Conservation (phyloP, 1,140 invertebrate species). For the Mycetomoellerius zeteki region DNA sequence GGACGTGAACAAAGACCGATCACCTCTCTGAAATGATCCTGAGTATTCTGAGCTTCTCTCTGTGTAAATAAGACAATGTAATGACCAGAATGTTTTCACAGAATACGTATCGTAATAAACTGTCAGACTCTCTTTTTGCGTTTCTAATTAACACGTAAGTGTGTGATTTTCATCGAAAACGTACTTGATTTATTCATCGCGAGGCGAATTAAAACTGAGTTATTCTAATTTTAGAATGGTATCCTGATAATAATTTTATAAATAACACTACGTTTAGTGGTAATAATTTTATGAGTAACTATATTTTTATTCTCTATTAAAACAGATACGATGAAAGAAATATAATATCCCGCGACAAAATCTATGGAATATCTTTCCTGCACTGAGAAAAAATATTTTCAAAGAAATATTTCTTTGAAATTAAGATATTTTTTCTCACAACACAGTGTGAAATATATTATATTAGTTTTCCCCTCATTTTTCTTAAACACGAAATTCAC, state of each 20-base stretch:
- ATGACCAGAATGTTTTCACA: slow-evolving; percentile 44
- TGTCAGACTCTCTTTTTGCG: slow-evolving; percentile 57
- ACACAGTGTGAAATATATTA: slow-evolving; percentile 9
- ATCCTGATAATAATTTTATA: too few species aligned
- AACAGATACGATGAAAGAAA: not conserved
- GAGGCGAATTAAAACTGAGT: not conserved
- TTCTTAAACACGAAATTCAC: slow-evolving; percentile 47
- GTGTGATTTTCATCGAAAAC: not conserved
- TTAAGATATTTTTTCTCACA: too few species aligned
- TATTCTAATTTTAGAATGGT: not conserved
- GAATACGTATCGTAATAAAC: slow-evolving; percentile 50
- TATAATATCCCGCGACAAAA: not conserved
- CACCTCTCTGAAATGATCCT: slow-evolving; percentile 56
- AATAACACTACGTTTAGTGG: too few species aligned
- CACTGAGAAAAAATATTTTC: too few species aligned
- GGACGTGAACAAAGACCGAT: slow-evolving; percentile 74
- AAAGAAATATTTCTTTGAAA: too few species aligned
- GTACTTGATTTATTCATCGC: not conserved
- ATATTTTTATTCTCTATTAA: not conserved
- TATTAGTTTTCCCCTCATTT: not conserved
- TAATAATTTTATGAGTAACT: not conserved
- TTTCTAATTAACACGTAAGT: slow-evolving; percentile 73
- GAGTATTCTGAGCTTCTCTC: slow-evolving; percentile 65
- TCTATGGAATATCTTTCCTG: not conserved
- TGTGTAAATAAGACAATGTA: slow-evolving; percentile 59